phyloP scores from a whole-genome alignment of 1,140 invertebrate species.

The Sinonovacula constricta region DNA sequence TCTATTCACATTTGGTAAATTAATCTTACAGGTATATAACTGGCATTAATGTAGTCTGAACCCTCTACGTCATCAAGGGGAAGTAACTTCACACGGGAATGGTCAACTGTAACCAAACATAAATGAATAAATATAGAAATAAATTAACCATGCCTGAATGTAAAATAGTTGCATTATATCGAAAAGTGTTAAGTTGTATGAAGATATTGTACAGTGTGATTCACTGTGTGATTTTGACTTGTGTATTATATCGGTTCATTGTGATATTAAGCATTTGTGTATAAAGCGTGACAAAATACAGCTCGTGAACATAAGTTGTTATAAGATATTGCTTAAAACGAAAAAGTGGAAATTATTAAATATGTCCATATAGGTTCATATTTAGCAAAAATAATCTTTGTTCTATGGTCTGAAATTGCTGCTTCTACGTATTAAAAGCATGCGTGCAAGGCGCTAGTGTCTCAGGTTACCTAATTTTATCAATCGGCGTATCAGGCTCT shows the following conservation, averaged over 20 bases:
- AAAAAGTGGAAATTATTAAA: no score
- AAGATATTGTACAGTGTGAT: neutral
- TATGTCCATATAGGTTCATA: no score
- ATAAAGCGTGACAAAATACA: no score
- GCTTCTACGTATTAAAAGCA: neutral
- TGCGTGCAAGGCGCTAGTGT: neutral
- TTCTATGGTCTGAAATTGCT: no score
- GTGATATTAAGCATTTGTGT: no score
- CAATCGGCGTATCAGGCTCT: neutral
- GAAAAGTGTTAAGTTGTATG: neutral
- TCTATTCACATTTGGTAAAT: no score
- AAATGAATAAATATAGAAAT: neutral
- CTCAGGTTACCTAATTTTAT: neutral
- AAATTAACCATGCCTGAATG: neutral
- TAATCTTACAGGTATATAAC: constrained; percentile 82
- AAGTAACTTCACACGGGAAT: constrained; percentile 75
- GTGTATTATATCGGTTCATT: no score
- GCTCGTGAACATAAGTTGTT: no score
- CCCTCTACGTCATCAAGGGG: constrained; percentile 74
- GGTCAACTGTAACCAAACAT: constrained; percentile 82
- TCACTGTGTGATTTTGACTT: neutral
- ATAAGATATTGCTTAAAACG: no score
- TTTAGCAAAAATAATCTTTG: no score
- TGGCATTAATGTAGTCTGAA: constrained; percentile 96
- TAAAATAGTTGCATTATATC: neutral